A percentile compares a stretch with the other conserved stretches of the same genome.
Evolutionary conservation across 2,888 invertebrate species (phyloP).

Genomic region (Campoplex nolae): DNA sequence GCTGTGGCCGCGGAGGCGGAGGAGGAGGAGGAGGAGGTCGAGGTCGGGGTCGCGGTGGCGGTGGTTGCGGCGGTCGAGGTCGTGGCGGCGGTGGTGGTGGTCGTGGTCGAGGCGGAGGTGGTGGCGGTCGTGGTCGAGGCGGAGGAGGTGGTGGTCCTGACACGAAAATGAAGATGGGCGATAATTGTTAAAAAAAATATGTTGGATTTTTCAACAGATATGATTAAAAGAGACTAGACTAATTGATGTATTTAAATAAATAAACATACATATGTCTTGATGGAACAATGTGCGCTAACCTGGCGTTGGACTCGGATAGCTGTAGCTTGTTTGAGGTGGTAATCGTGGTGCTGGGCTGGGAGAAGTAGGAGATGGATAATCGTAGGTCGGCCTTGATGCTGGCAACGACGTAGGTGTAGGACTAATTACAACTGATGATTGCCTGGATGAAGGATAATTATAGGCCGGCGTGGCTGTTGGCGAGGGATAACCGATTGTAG

Average conservation of each 20-base stretch:
- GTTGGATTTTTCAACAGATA: not conserved
- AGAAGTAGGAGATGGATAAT: conserved; percentile 58
- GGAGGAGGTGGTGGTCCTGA: conserved; percentile 57
- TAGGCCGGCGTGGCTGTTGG: conserved; percentile 26
- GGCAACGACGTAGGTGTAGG: conserved; percentile 55
- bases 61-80: conserved; percentile 37
- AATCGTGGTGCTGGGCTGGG: conserved; percentile 44
- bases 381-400: conserved; percentile 47
- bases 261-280: not conserved
- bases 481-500: conserved; percentile 7
- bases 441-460: conserved; percentile 32
- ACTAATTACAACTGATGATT: conserved; percentile 33
- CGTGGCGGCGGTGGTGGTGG: conserved; percentile 47
- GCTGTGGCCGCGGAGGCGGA: conserved; percentile 62
- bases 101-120: conserved; percentile 41
- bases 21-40: conserved; percentile 63
- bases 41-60: conserved; percentile 58
- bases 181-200: not conserved
- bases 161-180: not conserved
- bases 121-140: conserved; percentile 46
- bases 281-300: conserved; percentile 46
- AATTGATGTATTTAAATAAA: not conserved
- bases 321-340: conserved; percentile 61
- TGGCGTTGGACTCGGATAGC: conserved; percentile 63
- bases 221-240: not conserved